A percentile compares a stretch with the other conserved stretches of the same genome.
phyloP scores from a whole-genome alignment of 2,888 invertebrate species.

The Mythimna vitellina region DNA sequence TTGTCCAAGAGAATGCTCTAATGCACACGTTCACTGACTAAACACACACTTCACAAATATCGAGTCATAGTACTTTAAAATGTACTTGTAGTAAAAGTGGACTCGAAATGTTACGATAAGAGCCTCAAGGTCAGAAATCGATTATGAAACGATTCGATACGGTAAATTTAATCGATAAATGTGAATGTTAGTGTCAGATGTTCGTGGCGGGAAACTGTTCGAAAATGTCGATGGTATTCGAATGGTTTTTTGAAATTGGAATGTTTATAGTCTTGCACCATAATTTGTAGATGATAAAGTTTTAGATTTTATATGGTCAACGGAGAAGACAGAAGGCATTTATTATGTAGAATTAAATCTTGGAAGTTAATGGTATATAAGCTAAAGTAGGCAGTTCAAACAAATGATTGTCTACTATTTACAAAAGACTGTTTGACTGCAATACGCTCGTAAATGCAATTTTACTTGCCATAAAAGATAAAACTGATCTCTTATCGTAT shows the following conservation, averaged over 20 bases:
- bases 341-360: not conserved
- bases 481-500: slow-evolving; percentile 21
- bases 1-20: slow-evolving; percentile 44
- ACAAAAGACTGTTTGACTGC: not conserved
- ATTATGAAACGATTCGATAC: slow-evolving; percentile 60
- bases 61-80: slow-evolving; percentile 14
- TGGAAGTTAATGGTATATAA: too few species aligned
- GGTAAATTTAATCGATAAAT: slow-evolving; percentile 45
- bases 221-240: not conserved
- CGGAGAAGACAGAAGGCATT: not conserved
- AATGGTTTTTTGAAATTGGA: slow-evolving; percentile 19
- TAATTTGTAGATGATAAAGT: not conserved
- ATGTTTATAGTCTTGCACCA: not conserved
- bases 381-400: not conserved
- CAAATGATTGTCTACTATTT: slow-evolving; percentile 1
- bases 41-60: slow-evolving; percentile 21
- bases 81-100: slow-evolving; percentile 48
- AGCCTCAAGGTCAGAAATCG: slow-evolving; percentile 57
- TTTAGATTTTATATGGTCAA: not conserved
- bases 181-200: slow-evolving; percentile 22
- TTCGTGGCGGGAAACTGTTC: slow-evolving; percentile 1
- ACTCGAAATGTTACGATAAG: slow-evolving; percentile 54
- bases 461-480: slow-evolving; percentile 23
- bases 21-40: slow-evolving; percentile 7
- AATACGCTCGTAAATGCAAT: not conserved